Evolutionary conservation across 2,797 vertebrate species (phyloP).

Genomic region (Neosilurus mollespiculum): DNA sequence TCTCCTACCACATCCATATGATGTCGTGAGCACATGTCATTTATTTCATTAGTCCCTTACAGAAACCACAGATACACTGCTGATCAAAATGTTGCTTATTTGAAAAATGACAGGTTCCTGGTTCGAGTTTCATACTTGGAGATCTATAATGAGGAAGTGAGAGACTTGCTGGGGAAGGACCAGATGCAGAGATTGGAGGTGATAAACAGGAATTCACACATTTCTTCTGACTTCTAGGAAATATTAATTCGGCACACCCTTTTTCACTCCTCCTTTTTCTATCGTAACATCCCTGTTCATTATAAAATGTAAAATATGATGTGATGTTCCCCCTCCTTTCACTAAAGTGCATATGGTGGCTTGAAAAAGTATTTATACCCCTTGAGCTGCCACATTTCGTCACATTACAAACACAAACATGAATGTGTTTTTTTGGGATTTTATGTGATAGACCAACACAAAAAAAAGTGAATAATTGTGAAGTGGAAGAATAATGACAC

Average conservation of each 20-base stretch:
- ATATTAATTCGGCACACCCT: background rate
- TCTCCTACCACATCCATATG: background rate
- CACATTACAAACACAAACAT: no score
- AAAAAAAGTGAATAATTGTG: no score
- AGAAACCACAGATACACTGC: background rate
- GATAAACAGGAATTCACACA: slow-evolving; percentile 53
- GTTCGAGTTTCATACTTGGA: slow-evolving; percentile 97
- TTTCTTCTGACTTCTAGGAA: background rate
- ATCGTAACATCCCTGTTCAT: background rate
- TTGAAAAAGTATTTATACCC: background rate
- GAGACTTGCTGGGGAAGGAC: slow-evolving; percentile 94
- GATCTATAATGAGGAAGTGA: slow-evolving; percentile 98
- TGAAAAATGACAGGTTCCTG: slow-evolving; percentile 80
- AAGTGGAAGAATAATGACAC: no score
- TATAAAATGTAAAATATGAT: background rate
- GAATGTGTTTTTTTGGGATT: no score
- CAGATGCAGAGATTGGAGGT: slow-evolving; percentile 96
- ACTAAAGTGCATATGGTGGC: no score
- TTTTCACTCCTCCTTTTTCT: background rate
- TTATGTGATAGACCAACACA: no score
- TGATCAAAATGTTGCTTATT: background rate
- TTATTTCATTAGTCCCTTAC: background rate
- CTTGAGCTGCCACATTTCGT: no score
- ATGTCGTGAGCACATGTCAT: background rate
- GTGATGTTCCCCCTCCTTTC: background rate